Conservation (phyloP, 2,113 vertebrate genomes). For the Apaloderma vittatum region DNA sequence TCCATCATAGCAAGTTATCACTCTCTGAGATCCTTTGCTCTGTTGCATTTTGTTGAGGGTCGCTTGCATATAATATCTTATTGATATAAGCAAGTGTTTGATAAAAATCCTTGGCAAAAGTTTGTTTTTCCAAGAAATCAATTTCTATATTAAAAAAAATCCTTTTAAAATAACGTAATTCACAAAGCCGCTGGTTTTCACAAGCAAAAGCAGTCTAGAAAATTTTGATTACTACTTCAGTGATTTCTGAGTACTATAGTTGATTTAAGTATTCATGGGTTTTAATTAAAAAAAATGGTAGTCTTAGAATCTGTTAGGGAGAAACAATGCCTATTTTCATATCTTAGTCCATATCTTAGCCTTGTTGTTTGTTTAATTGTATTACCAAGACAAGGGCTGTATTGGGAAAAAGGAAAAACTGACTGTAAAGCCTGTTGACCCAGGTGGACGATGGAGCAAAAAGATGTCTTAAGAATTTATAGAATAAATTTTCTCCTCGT, state of each 20-base stretch:
- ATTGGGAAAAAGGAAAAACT: neutral
- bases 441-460: neutral
- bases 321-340: neutral
- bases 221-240: neutral
- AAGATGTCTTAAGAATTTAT: neutral
- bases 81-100: neutral
- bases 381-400: neutral
- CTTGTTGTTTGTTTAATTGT: neutral
- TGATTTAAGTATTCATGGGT: neutral
- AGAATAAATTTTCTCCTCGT: neutral
- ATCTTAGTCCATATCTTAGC: neutral
- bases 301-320: neutral
- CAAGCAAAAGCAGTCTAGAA: neutral
- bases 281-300: neutral
- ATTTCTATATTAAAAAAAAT: neutral
- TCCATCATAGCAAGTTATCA: neutral
- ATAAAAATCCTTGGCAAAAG: neutral
- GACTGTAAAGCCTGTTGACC: neutral
- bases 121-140: fast-evolving
- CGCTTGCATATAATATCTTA: neutral
- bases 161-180: neutral
- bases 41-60: neutral
- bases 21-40: neutral
- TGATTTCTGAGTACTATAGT: neutral
- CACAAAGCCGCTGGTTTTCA: neutral